Evolutionary conservation across 2,888 invertebrate genomes (phyloP).

Genomic region (Aspidapion aeneum): DNA sequence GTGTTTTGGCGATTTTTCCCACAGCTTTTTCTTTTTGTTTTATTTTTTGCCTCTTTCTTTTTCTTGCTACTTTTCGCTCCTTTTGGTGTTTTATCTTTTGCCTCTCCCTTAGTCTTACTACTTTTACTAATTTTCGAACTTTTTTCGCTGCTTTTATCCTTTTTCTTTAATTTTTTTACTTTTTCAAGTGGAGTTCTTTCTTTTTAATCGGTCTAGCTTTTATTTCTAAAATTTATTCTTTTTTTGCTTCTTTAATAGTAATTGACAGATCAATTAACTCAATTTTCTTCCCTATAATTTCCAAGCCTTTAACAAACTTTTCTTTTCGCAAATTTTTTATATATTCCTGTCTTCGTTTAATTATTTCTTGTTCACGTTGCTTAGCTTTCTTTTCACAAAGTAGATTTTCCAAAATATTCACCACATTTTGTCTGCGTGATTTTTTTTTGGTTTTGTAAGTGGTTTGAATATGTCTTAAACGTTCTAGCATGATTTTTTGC

Average conservation of each 20-base stretch:
- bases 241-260: background rate
- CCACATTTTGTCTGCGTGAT: slow-evolving; percentile 20
- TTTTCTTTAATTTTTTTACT: slow-evolving; percentile 10
- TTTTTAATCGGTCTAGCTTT: background rate
- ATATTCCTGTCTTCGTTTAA: slow-evolving; percentile 17
- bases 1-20: too few relatives aligned
- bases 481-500: slow-evolving; percentile 18
- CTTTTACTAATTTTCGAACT: slow-evolving; percentile 6
- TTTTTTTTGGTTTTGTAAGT: background rate
- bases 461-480: slow-evolving; percentile 7
- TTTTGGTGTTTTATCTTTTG: slow-evolving; percentile 20
- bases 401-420: slow-evolving; percentile 24
- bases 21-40: too few relatives aligned
- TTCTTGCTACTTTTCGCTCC: slow-evolving; percentile 16
- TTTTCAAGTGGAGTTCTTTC: background rate
- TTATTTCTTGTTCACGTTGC: slow-evolving; percentile 11
- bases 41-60: too few relatives aligned
- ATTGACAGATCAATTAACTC: slow-evolving; percentile 3
- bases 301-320: slow-evolving; percentile 24
- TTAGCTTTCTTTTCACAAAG: slow-evolving; percentile 21
- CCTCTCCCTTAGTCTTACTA: too few relatives aligned
- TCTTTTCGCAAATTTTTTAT: too few relatives aligned
- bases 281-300: slow-evolving; percentile 23
- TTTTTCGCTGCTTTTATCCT: slow-evolving; percentile 16
- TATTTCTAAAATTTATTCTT: slow-evolving; percentile 4